phyloP scores from a whole-genome alignment of 2,888 invertebrate species.

The Spisula subtruncata region DNA sequence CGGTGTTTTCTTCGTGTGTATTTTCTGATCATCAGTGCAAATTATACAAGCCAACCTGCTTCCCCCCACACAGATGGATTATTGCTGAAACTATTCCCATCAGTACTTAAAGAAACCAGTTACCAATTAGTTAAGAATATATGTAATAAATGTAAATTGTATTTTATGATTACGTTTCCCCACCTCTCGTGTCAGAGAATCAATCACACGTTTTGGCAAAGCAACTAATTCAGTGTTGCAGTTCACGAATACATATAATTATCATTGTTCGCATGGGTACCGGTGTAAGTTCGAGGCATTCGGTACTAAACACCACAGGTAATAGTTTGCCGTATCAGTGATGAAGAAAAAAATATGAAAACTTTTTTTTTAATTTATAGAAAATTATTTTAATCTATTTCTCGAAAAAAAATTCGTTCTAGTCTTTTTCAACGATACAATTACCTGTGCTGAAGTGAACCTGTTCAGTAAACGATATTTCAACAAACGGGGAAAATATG shows the following conservation, averaged over 20 bases:
- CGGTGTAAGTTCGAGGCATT: background rate
- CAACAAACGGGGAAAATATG: too few species aligned
- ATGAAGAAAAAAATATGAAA: too few species aligned
- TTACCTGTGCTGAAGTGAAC: too few species aligned
- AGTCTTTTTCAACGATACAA: too few species aligned
- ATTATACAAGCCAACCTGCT: background rate
- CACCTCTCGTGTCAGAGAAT: background rate
- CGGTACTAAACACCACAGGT: background rate
- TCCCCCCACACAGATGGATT: too few species aligned
- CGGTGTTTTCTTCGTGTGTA: background rate
- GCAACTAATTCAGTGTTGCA: background rate
- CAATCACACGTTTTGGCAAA: background rate
- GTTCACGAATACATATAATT: background rate
- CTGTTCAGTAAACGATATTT: too few species aligned
- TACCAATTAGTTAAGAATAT: conserved; percentile 19
- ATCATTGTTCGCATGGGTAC: background rate
- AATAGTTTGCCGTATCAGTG: too few species aligned
- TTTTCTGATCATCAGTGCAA: conserved; percentile 4
- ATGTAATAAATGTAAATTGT: background rate
- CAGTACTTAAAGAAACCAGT: background rate
- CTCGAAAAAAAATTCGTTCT: too few species aligned
- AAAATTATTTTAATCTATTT: too few species aligned
- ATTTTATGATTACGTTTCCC: conserved; percentile 11
- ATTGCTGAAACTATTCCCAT: background rate
- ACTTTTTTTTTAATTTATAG: too few species aligned